A percentile compares a stretch with the other conserved stretches of the same genome.
Conservation (phyloP, 2,113 vertebrate species). For the Gasterosteus nipponicus region DNA sequence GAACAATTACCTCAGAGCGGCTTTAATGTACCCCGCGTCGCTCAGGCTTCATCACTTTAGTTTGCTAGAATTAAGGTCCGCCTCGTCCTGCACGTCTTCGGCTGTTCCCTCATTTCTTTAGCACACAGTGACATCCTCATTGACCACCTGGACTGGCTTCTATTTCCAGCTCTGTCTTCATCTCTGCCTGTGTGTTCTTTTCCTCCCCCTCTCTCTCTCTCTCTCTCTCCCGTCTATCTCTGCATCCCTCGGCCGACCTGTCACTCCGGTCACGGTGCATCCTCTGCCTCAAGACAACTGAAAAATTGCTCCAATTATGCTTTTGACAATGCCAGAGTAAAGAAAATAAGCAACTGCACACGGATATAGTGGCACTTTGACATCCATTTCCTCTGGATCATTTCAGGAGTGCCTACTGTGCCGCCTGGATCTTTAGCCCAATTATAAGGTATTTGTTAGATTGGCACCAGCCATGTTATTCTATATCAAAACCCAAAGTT, state of each 20-base stretch:
- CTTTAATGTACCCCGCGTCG: constrained; percentile 44
- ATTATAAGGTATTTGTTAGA: constrained; percentile 4
- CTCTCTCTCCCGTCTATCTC: neutral
- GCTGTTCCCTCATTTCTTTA: too few relatives aligned
- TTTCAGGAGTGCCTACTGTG: neutral
- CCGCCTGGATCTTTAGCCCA: neutral
- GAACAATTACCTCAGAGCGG: constrained; percentile 44
- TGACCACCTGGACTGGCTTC: constrained; percentile 33
- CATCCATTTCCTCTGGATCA: constrained; percentile 24
- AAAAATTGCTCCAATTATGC: neutral
- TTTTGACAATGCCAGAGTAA: constrained; percentile 7
- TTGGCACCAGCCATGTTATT: neutral
- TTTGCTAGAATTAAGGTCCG: constrained; percentile 48
- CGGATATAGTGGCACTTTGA: constrained; percentile 50
- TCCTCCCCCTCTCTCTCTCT: neutral
- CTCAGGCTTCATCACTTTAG: constrained; percentile 59
- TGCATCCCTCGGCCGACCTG: neutral
- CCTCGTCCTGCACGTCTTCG: too few relatives aligned
- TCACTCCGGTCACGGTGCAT: neutral
- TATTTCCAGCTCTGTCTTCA: neutral
- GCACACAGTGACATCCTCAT: constrained; percentile 33
- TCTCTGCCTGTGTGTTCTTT: neutral
- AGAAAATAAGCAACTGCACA: constrained; percentile 29
- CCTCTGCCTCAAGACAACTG: neutral
- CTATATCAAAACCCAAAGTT: neutral